phyloP scores from a whole-genome alignment of 2,797 vertebrate species.

The Acanthurus lineatus region DNA sequence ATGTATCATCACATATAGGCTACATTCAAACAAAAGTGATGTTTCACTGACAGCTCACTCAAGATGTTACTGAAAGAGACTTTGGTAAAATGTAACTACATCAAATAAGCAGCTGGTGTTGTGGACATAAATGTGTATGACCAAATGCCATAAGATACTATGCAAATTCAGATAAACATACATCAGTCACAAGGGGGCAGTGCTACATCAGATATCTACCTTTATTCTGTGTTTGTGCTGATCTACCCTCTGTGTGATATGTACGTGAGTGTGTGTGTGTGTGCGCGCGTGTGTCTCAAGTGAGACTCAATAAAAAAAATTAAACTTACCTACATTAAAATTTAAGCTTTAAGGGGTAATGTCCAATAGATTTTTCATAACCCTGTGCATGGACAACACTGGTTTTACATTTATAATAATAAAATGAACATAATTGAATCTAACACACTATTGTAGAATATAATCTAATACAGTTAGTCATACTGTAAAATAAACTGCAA shows the following conservation, averaged over 20 bases:
- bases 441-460: background rate
- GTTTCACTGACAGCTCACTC: background rate
- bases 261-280: constrained; percentile 4
- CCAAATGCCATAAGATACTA: background rate
- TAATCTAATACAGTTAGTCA: background rate
- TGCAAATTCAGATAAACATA: background rate
- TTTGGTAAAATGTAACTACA: background rate
- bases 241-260: background rate
- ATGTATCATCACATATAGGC: too few relatives aligned
- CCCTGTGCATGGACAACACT: background rate
- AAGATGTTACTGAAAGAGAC: background rate
- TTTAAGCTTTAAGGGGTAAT: constrained; percentile 20
- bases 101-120: background rate
- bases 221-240: too few relatives aligned
- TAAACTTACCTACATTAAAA: background rate
- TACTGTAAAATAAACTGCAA: constrained; percentile 2
- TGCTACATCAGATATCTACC: constrained; percentile 20
- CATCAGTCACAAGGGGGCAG: constrained; percentile 56
- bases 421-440: constrained; percentile 2
- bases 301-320: constrained; percentile 2
- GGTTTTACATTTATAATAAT: background rate
- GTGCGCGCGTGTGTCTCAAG: background rate
- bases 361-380: constrained; percentile 8
- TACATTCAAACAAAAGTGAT: too few relatives aligned
- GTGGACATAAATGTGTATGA: background rate